phyloP scores from a whole-genome alignment of 2,113 vertebrate genomes.

The Martes martes region DNA sequence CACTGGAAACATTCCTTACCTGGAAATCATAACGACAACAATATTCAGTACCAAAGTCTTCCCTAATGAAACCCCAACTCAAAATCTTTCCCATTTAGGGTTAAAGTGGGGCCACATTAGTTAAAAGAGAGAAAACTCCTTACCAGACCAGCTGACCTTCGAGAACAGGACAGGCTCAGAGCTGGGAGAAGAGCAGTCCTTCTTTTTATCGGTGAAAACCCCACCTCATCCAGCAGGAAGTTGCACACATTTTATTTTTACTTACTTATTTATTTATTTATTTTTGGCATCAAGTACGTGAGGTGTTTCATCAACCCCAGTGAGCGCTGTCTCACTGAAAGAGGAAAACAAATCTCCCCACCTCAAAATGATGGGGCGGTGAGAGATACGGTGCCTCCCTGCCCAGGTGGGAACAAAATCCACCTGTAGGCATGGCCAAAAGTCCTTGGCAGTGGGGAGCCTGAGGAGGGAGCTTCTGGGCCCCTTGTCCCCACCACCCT shows the following conservation, averaged over 20 bases:
- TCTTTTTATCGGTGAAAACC: not conserved
- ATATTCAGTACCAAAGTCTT: not conserved
- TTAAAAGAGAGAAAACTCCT: not conserved
- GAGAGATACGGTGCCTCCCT: not conserved
- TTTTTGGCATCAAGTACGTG: not conserved
- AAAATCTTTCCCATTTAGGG: not conserved
- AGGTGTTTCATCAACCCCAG: not conserved
- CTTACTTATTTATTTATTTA: not conserved
- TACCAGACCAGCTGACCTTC: not conserved
- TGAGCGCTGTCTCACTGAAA: not conserved
- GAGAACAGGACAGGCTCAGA: too few species aligned
- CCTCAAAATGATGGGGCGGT: not conserved
- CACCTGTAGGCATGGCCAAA: not conserved
- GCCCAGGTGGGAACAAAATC: not conserved
- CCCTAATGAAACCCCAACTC: not conserved
- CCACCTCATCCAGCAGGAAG: not conserved
- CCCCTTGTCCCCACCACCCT: not conserved
- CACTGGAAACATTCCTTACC: not conserved
- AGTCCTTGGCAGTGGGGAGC: not conserved
- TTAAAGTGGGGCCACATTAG: not conserved
- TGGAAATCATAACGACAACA: not conserved
- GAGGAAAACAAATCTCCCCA: not conserved
- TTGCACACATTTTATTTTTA: not conserved
- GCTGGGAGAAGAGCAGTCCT: not conserved
- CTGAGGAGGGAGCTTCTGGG: not conserved